Base-by-base conservation (phyloP, 2,888 invertebrate species). In the Aplocera efformata region DNA sequence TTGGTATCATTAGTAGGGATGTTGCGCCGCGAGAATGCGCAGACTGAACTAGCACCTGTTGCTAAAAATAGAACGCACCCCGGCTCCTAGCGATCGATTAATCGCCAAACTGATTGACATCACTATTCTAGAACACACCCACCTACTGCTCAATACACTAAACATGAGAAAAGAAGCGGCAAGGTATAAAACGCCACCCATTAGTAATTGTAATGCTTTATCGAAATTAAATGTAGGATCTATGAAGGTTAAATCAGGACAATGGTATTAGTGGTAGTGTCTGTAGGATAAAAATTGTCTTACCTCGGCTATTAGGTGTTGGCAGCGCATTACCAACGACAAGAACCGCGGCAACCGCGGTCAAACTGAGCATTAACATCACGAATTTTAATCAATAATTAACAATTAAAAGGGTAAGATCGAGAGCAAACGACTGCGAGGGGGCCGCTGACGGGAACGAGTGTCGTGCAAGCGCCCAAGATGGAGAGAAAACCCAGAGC, bases 281-380 rank as follows among this genome's bases (percentile, higher is more conserved):
- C n/a, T n/a, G n/a, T n/a, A n/a, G n/a, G n/a, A n/a, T n/a, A n/a
- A n/a, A n/a, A 27, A 22, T n/a, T 11, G 7, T 30, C 63, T 52
- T 72, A 86, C 86, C 86, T 79, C 86, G 81, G 58, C 73, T 76
- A 52, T 79, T 81, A 48, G 85, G 80, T 42, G 86, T 77, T 24
- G 88, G 85, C 33, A 81, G 68, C 23, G 79, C 85, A 36, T 72
- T 69, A 42, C 67, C 66, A 32, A 75, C 56, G 43, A 79, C 54
- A 27, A 82, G 58, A 51, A 83, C 83, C 84, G 86, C 85, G 74
- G 75, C 69, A 20, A 81, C 57, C 76, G 85, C 86, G 84, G 85
- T 78, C 22, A 79, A 66, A 65, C 70, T 67, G 42, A 74, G 56
- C 39, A 79, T 45, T 80, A 86, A 83, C 86, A 88, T 88, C 33